A percentile compares a stretch with the other conserved stretches of the same genome.
Conservation (phyloP, 2,797 vertebrate genomes). For the Hozukius guyotensis region DNA sequence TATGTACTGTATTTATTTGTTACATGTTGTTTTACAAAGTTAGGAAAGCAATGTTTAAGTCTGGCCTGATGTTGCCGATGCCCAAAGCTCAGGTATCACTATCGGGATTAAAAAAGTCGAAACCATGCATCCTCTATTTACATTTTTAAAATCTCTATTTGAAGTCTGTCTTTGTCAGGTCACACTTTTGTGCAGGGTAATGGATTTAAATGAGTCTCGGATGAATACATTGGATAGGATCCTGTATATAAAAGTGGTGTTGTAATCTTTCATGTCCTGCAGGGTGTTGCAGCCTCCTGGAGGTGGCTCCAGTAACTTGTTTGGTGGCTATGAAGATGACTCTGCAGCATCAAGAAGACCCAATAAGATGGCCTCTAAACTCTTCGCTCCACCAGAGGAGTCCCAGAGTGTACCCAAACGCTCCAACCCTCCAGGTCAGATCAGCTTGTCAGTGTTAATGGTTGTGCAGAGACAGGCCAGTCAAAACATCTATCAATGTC, state of each 20-base stretch:
- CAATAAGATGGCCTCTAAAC: constrained; percentile 91
- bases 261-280: background rate
- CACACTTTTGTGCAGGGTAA: background rate
- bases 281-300: constrained; percentile 93
- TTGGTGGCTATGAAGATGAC: constrained; percentile 87
- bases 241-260: background rate
- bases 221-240: background rate
- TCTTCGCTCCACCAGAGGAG: constrained; percentile 89
- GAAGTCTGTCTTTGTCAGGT: background rate
- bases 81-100: no score
- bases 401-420: constrained; percentile 84
- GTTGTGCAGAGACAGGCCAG: constrained; percentile 1
- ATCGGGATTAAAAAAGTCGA: no score
- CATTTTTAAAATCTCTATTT: background rate
- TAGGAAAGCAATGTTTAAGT: no score
- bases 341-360: constrained; percentile 78
- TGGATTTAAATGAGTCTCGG: background rate
- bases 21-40: no score
- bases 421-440: constrained; percentile 93
- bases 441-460: background rate
- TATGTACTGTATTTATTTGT: no score
- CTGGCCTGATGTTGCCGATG: no score
- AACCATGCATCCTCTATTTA: background rate
- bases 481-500: constrained; percentile 5
- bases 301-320: constrained; percentile 90